Percentiles rank a stretch among this genome's conserved stretches.
Conservation (phyloP, 2,113 vertebrate species). For the Microtus montanus region DNA sequence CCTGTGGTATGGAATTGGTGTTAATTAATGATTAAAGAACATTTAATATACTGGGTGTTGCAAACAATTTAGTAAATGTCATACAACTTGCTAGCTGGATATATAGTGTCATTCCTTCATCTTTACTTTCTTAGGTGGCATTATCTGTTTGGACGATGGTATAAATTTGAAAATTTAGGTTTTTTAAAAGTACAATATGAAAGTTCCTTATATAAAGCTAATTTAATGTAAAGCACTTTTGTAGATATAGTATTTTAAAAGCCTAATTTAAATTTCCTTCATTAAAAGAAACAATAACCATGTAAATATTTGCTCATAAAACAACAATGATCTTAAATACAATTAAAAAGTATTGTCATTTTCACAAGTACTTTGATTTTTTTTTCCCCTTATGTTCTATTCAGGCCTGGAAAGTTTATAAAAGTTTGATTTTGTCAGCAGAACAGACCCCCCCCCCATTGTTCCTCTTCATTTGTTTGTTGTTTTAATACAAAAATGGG, state of each 20-base stretch:
- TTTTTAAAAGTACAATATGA: slow-evolving; percentile 1
- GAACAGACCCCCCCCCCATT: not conserved
- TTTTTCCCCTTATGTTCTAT: not conserved
- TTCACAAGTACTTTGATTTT: not conserved
- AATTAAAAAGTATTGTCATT: not conserved
- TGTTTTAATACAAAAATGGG: not conserved
- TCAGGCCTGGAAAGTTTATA: not conserved
- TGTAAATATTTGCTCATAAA: not conserved
- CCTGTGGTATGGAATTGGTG: not conserved
- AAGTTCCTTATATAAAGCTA: not conserved
- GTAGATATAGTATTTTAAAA: not conserved
- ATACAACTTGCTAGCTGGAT: not conserved
- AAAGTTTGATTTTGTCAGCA: slow-evolving; percentile 16
- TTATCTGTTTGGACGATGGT: not conserved
- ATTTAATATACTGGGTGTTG: not conserved
- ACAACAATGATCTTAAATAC: not conserved
- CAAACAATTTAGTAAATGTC: not conserved
- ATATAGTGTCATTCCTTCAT: not conserved
- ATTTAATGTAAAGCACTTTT: slow-evolving; percentile 12
- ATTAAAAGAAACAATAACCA: not conserved
- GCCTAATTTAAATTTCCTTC: not conserved
- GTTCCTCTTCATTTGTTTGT: not conserved
- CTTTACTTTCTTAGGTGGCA: not conserved
- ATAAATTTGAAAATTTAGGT: slow-evolving; percentile 16
- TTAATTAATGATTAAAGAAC: not conserved